Conservation (phyloP, 35 echinoderm and acorn worm genomes). For the Patiria miniata region DNA sequence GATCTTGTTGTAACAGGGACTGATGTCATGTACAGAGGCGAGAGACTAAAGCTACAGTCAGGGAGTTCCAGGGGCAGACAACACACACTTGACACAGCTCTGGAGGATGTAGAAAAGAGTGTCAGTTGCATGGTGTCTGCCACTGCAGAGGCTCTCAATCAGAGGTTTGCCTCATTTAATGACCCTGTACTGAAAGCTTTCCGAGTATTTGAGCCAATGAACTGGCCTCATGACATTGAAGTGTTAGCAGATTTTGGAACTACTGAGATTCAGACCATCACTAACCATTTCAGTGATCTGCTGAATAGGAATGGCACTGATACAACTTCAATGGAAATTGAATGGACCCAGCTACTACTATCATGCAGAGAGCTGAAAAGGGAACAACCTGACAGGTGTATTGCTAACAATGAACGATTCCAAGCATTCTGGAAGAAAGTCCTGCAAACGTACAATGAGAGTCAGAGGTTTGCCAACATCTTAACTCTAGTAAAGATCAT, state of each 20-base stretch:
- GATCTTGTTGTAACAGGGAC: neutral
- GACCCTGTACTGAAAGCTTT: neutral
- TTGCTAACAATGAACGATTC: neutral
- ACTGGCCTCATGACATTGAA: slow-evolving; percentile 5
- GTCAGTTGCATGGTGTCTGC: neutral
- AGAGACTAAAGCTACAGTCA: neutral
- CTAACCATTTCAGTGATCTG: neutral
- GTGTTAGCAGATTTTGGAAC: slow-evolving; percentile 1
- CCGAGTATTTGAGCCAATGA: neutral
- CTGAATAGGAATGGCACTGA: neutral
- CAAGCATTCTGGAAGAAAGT: neutral
- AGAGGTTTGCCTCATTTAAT: neutral
- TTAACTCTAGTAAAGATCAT: slow-evolving; percentile 2
- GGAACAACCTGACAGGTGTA: neutral
- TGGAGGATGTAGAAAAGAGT: neutral
- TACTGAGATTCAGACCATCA: slow-evolving; percentile 1
- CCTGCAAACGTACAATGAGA: neutral
- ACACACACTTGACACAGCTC: neutral
- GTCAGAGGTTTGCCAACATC: neutral
- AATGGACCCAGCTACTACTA: neutral
- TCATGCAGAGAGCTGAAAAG: neutral
- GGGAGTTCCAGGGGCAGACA: slow-evolving; percentile 3
- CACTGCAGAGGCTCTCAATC: neutral
- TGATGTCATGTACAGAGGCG: slow-evolving; percentile 4
- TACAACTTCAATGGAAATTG: neutral